Evolutionary conservation across 2,113 vertebrate species (phyloP).

Genomic region (Connochaetes taurinus): DNA sequence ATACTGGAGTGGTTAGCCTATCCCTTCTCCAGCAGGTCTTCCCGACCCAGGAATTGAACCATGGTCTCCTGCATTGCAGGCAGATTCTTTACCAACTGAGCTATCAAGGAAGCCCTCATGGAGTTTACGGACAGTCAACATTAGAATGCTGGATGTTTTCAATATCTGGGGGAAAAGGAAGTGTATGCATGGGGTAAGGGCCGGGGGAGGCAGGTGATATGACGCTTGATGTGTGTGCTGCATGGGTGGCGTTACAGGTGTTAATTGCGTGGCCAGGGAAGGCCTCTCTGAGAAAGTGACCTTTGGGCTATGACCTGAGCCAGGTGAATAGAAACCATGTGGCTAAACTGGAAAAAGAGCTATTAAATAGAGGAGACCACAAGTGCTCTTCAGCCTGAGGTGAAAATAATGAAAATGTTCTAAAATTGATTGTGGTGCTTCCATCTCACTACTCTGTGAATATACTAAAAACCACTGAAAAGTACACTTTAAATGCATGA

Average conservation of each 20-base stretch:
- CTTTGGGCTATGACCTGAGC: background rate
- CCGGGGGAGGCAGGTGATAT: background rate
- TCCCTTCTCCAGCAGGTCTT: background rate
- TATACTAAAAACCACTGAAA: background rate
- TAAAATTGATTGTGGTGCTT: background rate
- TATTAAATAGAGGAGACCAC: background rate
- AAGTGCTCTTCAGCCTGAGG: background rate
- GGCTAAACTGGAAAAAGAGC: background rate
- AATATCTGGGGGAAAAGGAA: background rate
- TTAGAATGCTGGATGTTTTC: background rate
- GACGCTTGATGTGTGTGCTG: background rate
- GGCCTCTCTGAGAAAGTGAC: background rate
- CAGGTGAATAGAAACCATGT: background rate
- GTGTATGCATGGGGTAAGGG: background rate
- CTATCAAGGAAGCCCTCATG: background rate
- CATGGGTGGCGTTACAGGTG: background rate
- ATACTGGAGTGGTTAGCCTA: background rate
- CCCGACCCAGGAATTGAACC: accelerated
- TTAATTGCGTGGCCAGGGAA: background rate
- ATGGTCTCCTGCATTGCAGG: background rate
- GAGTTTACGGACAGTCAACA: background rate
- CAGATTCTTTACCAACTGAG: background rate
- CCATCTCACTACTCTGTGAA: background rate
- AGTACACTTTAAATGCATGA: background rate
- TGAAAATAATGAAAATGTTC: background rate